Evolutionary conservation across 2,113 vertebrate genomes (phyloP).

Genomic region (Nothobranchius furzeri): DNA sequence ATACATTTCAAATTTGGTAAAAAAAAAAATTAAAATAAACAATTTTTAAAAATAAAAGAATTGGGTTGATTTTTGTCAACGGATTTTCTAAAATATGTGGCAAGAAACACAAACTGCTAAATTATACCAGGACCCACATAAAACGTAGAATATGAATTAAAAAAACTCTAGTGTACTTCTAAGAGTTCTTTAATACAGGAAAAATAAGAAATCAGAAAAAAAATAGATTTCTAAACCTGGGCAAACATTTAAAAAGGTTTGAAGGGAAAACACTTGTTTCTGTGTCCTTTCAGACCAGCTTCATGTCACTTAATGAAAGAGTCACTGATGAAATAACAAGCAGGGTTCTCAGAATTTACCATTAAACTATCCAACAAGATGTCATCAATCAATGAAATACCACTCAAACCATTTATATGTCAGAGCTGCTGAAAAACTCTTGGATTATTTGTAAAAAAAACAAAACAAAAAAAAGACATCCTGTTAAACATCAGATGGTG

Average conservation of each 20-base stretch:
- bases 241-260: not conserved
- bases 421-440: not conserved
- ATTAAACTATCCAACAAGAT: constrained; percentile 13
- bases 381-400: not conserved
- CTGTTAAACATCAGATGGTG: constrained; percentile 62
- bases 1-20: constrained; percentile 3
- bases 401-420: not conserved
- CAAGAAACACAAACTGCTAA: not conserved
- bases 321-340: not conserved
- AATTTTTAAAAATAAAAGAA: too few species aligned
- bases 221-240: too few species aligned
- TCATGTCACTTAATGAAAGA: too few species aligned
- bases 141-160: not conserved
- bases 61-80: not conserved
- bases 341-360: not conserved
- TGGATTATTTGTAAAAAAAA: not conserved
- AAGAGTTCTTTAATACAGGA: too few species aligned
- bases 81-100: not conserved
- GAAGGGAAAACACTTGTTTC: not conserved
- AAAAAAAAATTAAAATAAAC: not conserved
- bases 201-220: not conserved
- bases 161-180: too few species aligned
- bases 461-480: not conserved
- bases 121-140: too few species aligned
- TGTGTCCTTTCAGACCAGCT: not conserved